These are phyloP conservation scores for Apistogramma diplotaenia DNA, from an alignment of 2,113 vertebrate genomes.

Conservation along the genomic window DNA sequence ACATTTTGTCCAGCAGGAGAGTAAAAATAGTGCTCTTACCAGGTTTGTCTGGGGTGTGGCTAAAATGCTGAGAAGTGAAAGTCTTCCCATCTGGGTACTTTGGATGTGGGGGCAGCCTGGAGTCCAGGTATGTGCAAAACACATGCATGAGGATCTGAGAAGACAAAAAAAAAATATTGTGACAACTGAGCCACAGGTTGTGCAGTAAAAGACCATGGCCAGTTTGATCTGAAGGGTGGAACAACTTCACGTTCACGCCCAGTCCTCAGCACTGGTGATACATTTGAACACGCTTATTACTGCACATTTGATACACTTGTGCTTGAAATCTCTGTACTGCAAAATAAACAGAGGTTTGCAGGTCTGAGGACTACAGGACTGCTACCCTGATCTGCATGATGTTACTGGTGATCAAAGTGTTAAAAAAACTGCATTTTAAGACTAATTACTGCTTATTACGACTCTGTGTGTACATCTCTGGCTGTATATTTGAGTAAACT, in stretches of 20 bases:
- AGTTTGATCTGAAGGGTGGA: not conserved
- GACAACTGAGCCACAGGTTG: not conserved
- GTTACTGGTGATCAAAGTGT: not conserved
- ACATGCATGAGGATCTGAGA: slow-evolving; percentile 91
- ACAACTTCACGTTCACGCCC: not conserved
- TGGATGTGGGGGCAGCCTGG: slow-evolving; percentile 91
- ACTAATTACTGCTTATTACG: not conserved
- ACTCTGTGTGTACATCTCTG: not conserved
- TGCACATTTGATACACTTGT: not conserved
- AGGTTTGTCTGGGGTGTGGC: slow-evolving; percentile 92
- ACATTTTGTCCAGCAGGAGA: too few relatives aligned
- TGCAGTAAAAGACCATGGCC: not conserved
- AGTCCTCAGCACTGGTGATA: not conserved
- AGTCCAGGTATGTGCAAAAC: slow-evolving; percentile 95
- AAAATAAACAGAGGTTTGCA: not conserved
- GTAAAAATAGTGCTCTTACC: slow-evolving; percentile 68
- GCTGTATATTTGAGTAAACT: slow-evolving; percentile 55
- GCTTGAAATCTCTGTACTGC: not conserved
- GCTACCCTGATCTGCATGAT: not conserved
- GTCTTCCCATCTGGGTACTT: slow-evolving; percentile 97
- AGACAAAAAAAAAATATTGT: not conserved
- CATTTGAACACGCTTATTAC: not conserved
- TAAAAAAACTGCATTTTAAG: not conserved
- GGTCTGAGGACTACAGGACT: too few relatives aligned
- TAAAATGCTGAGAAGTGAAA: slow-evolving; percentile 94